phyloP scores from a whole-genome alignment of 2,113 vertebrate genomes.

The Hydrochoerus hydrochaeris region DNA sequence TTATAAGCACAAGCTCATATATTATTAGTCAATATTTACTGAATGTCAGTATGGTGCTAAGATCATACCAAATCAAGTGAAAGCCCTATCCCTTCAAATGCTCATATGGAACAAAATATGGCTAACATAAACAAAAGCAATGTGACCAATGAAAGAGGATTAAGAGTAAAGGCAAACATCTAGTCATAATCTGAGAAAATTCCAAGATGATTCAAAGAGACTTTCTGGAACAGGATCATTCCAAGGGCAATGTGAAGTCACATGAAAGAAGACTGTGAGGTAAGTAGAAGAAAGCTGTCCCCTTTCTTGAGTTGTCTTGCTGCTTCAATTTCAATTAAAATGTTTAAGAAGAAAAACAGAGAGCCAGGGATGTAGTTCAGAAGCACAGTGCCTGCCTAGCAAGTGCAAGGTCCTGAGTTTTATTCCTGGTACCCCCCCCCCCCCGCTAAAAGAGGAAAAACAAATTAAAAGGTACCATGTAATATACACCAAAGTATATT shows the following conservation, averaged over 20 bases:
- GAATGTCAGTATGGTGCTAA: background rate
- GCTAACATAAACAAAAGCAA: background rate
- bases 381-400: no score
- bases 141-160: background rate
- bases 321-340: background rate
- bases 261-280: background rate
- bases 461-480: slow-evolving; percentile 16
- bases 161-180: slow-evolving; percentile 13
- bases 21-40: background rate
- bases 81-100: background rate
- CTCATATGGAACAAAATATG: background rate
- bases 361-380: no score
- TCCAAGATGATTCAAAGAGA: slow-evolving; percentile 10
- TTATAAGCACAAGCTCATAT: background rate
- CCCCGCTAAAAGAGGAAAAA: background rate
- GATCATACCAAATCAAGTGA: background rate
- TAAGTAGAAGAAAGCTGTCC: background rate
- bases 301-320: background rate
- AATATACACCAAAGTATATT: background rate
- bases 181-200: background rate
- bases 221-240: slow-evolving; percentile 10
- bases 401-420: no score
- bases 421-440: no score
- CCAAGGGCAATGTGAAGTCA: background rate
- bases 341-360: background rate